These are phyloP conservation scores for Arbacia lixula DNA, from an alignment of 53 echinoderm and acorn worm genomes.

Conservation along the genomic window DNA sequence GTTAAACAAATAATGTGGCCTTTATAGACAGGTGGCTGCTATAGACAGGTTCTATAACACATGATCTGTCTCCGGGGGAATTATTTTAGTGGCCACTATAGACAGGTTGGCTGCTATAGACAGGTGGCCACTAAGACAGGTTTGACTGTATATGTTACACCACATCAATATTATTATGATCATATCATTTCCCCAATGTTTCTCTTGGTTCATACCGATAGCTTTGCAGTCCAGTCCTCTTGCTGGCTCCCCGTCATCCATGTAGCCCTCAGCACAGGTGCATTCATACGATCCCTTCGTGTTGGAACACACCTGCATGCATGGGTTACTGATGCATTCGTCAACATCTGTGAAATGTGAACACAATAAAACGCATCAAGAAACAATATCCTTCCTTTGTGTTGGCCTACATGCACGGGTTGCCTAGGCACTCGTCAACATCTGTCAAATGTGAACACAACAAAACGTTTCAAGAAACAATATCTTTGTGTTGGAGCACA, in stretches of 20 bases:
- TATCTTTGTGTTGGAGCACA: not conserved
- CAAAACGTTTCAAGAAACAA: not conserved
- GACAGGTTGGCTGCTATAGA: too few species aligned
- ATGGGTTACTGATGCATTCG: conserved; percentile 77
- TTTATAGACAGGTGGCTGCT: too few species aligned
- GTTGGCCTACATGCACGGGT: conserved; percentile 20
- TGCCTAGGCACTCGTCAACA: conserved; percentile 5
- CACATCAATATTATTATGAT: too few species aligned
- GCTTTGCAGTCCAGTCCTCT: conserved; percentile 77
- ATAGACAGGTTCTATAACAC: too few species aligned
- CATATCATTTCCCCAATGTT: too few species aligned
- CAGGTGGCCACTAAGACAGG: too few species aligned
- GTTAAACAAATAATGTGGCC: too few species aligned
- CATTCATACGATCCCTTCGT: conserved; percentile 77
- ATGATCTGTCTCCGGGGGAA: too few species aligned
- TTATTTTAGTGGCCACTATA: too few species aligned
- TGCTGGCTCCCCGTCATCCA: conserved; percentile 36
- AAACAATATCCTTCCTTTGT: too few species aligned
- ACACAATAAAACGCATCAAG: too few species aligned
- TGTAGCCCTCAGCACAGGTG: conserved; percentile 68
- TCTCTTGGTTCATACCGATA: conserved; percentile 9
- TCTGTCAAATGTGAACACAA: not conserved
- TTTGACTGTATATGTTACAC: too few species aligned
- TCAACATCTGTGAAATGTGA: conserved; percentile 92
- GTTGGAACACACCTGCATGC: conserved; percentile 78